Evolutionary conservation across 2,113 vertebrate genomes (phyloP).

Genomic region (Marmota flaviventris): DNA sequence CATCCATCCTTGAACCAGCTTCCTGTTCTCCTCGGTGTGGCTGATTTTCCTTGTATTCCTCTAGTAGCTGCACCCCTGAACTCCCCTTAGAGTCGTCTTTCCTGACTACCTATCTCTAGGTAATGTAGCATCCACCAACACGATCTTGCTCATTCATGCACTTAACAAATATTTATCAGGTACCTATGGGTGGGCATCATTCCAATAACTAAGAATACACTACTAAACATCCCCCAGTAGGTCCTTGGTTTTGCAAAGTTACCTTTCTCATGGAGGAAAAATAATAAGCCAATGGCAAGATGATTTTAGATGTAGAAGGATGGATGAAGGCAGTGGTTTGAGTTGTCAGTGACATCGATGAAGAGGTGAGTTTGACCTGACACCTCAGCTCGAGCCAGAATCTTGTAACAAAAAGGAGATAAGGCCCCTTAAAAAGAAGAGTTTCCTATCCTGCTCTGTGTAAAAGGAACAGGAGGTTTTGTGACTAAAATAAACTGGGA

Average conservation of each 20-base stretch:
- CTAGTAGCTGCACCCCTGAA: neutral
- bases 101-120: neutral
- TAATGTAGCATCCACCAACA: neutral
- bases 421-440: neutral
- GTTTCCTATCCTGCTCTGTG: neutral
- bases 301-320: neutral
- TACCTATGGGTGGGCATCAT: neutral
- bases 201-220: neutral
- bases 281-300: neutral
- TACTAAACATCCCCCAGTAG: neutral
- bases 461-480: constrained; percentile 8
- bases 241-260: neutral
- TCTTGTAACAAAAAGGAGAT: neutral
- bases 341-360: neutral
- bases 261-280: neutral
- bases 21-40: neutral
- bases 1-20: neutral
- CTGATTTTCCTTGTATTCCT: neutral
- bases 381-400: neutral
- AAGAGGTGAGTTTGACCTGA: constrained; percentile 34
- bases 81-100: neutral
- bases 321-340: neutral
- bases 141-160: neutral
- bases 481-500: constrained; percentile 57
- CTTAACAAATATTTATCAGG: neutral